These are phyloP conservation scores for Orchestes rusci DNA, from an alignment of 2,888 invertebrate genomes.

Conservation along the genomic window DNA sequence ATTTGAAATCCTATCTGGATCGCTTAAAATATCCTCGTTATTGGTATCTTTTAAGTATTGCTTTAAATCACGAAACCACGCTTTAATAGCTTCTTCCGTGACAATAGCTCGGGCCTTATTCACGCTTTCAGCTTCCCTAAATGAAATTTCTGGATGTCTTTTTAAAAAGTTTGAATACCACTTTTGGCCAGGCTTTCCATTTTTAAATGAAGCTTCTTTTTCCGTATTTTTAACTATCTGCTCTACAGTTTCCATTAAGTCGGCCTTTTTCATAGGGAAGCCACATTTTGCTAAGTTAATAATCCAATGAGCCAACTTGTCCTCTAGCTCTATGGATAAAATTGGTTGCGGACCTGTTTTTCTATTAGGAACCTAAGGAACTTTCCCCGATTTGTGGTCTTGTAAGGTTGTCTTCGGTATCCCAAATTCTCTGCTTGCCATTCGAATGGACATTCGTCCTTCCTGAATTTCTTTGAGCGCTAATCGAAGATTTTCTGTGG, in stretches of 20 bases:
- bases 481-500: too few species aligned
- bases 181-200: slow-evolving; percentile 7
- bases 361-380: too few species aligned
- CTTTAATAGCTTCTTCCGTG: slow-evolving; percentile 31
- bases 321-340: neutral
- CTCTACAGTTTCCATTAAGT: slow-evolving; percentile 4
- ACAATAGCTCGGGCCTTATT: slow-evolving; percentile 26
- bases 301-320: neutral
- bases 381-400: slow-evolving; percentile 5
- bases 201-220: slow-evolving; percentile 1
- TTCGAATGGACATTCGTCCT: too few species aligned
- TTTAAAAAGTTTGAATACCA: slow-evolving; percentile 13
- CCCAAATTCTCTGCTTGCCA: too few species aligned
- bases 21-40: slow-evolving; percentile 28
- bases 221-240: slow-evolving; percentile 2
- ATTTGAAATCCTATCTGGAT: slow-evolving; percentile 32
- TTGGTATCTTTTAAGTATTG: slow-evolving; percentile 24
- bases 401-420: slow-evolving; percentile 10
- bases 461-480: too few species aligned
- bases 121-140: slow-evolving; percentile 7
- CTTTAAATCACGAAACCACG: slow-evolving; percentile 33
- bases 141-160: slow-evolving; percentile 3
- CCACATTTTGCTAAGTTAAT: neutral
- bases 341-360: neutral
- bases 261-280: slow-evolving; percentile 6